These are phyloP conservation scores for Schizothorax lantsangensis DNA, from an alignment of 2,797 vertebrate species.

Conservation along the genomic window DNA sequence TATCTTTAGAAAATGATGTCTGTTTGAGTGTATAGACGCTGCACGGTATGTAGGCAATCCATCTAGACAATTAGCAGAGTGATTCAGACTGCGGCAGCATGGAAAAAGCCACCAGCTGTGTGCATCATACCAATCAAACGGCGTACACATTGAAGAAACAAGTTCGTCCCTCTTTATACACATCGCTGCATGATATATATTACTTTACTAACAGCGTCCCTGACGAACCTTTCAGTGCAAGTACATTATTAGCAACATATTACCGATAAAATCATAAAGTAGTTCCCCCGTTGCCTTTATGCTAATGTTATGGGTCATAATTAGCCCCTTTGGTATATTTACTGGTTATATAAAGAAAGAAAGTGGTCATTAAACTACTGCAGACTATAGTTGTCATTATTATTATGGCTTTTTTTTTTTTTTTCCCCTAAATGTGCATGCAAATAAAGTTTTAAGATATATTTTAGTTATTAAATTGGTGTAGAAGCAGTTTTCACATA, in stretches of 20 bases:
- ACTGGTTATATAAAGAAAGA: constrained; percentile 25
- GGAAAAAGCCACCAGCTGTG: constrained; percentile 58
- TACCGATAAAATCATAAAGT: constrained; percentile 8
- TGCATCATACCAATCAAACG: constrained; percentile 51
- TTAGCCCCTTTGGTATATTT: constrained; percentile 40
- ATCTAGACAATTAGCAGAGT: constrained; percentile 69
- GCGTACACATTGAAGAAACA: constrained; percentile 41
- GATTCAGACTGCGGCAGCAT: constrained; percentile 44
- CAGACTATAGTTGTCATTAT: constrained; percentile 5
- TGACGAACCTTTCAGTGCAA: constrained; percentile 19
- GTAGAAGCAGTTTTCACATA: background rate
- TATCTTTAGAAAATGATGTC: constrained; percentile 40
- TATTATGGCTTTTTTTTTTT: background rate
- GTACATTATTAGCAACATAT: constrained; percentile 37
- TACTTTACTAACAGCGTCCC: constrained; percentile 17
- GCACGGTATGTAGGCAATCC: constrained; percentile 63
- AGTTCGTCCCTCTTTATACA: constrained; percentile 39
- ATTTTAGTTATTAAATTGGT: background rate
- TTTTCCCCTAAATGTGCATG: background rate
- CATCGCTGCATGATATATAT: constrained; percentile 29
- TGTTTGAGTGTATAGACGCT: constrained; percentile 37
- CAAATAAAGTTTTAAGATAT: background rate
- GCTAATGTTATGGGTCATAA: constrained; percentile 47
- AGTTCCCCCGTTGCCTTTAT: constrained; percentile 13
- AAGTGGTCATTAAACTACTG: constrained; percentile 20